Evolutionary conservation across 53 echinoderm and acorn worm species (phyloP).

Genomic region (Apostichopus leukothele): DNA sequence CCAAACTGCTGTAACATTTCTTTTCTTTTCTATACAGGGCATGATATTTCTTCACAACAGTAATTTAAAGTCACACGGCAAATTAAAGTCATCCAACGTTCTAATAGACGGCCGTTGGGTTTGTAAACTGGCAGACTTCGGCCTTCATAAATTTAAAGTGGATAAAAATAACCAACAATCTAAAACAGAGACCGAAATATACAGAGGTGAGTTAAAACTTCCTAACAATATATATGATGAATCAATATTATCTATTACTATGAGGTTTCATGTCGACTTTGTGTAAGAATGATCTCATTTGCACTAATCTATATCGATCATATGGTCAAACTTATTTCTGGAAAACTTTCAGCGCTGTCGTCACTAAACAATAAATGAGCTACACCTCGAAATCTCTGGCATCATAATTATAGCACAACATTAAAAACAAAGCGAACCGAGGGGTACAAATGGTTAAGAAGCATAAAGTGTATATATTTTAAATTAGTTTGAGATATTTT

Average conservation of each 20-base stretch:
- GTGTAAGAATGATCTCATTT: no score
- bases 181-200: slow-evolving; percentile 51
- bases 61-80: slow-evolving; percentile 63
- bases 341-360: no score
- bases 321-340: no score
- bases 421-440: no score
- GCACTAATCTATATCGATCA: no score
- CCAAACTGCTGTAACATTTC: neutral
- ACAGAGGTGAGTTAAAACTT: slow-evolving; percentile 48
- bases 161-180: slow-evolving; percentile 39
- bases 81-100: slow-evolving; percentile 71
- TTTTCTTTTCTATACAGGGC: slow-evolving; percentile 49
- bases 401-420: no score
- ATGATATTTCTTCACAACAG: slow-evolving; percentile 60
- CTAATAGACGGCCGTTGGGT: slow-evolving; percentile 77
- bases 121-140: slow-evolving; percentile 73
- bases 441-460: no score
- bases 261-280: neutral
- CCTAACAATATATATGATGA: no score
- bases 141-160: slow-evolving; percentile 60
- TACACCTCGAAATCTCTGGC: no score
- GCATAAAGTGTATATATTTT: no score
- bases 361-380: no score
- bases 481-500: no score
- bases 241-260: neutral